Evolutionary conservation across 2,113 vertebrate genomes (phyloP), one percentile per base, ranked within the genome.

Genomic region (Entosphenus tridentatus): DNA sequence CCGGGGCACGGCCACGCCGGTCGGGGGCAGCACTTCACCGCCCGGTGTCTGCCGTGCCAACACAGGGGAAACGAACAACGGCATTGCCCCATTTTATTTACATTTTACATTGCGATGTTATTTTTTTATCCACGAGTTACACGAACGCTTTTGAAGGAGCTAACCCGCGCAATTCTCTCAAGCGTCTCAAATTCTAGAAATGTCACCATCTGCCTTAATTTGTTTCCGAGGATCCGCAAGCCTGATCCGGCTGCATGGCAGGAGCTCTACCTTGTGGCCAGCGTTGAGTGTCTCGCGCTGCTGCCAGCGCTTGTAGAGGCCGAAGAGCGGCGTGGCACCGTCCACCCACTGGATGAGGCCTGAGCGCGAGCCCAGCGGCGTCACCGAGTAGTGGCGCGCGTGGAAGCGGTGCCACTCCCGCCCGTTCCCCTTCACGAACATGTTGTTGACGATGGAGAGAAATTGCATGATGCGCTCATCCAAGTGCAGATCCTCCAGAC

Each of bases 381-480:
- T 98, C 73, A 98, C 93, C 0, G 93, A 98, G 76, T 98, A 98
- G 77, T 98, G 93, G 39, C 93, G 79, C 0, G 93, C 93, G 0
- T 89, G 92, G 78, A 98, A 98, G 69, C 89, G 86, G 80, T 96
- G 96, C 54, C 95, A 87, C n/a, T 16, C n/a, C 10, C 62, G 62
- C 21, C n/a, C 62, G 62, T 65, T 65, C n/a, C 62, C 62, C 11
- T 92, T 97, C 68, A 89, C 91, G 77, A 98, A 96, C 93, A 98
- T 98, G 13, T 90, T 96, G 78, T 98, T 98, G 73, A 98, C 93
- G 2, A 98, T 98, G 0, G 93, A 96, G 39, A 98, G 70, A 73
- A 98, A 98, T n/a, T 98, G 93, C 93, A 98, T 98, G 76, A 98
- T 98, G 71, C 93, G 85, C 75, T 98, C 93, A 68, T 98, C 93